Conservation (phyloP, 2,797 vertebrate species). For the Natrix natrix region DNA sequence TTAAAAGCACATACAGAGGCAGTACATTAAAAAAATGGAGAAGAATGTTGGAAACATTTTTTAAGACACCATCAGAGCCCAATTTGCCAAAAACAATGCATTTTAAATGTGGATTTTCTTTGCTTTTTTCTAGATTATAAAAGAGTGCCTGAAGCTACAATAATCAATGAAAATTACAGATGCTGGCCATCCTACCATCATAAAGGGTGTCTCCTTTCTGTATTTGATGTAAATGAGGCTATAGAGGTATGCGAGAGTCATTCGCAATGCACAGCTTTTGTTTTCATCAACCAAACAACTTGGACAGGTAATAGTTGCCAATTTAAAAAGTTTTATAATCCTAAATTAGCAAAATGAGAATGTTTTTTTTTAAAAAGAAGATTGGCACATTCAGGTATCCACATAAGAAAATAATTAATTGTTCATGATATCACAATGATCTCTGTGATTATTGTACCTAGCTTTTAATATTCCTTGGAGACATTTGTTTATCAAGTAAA, state of each 20-base stretch:
- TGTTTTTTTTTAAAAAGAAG: not conserved
- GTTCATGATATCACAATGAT: not conserved
- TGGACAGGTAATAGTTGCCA: slow-evolving; percentile 79
- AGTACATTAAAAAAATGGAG: not conserved
- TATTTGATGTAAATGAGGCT: slow-evolving; percentile 79
- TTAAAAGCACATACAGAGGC: not conserved
- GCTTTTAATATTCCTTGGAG: not conserved
- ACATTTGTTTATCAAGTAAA: not conserved
- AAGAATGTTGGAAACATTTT: not conserved
- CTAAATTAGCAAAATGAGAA: not conserved
- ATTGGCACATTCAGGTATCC: not conserved
- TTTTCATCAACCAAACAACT: slow-evolving; percentile 84
- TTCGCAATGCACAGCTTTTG: slow-evolving; percentile 81
- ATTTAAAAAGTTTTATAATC: not conserved
- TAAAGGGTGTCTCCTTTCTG: slow-evolving; percentile 81
- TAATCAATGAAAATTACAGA: slow-evolving; percentile 80
- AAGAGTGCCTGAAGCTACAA: slow-evolving; percentile 68
- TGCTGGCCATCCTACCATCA: slow-evolving; percentile 90
- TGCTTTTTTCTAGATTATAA: slow-evolving; percentile 75
- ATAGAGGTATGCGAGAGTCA: slow-evolving; percentile 82
- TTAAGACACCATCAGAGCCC: not conserved
- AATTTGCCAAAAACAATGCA: slow-evolving; percentile 18
- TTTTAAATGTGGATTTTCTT: slow-evolving; percentile 9
- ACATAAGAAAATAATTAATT: not conserved
- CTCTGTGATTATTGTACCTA: not conserved